A percentile compares a stretch with the other conserved stretches of the same genome.
These are phyloP conservation scores for Centroberyx gerrardi DNA, from an alignment of 2,797 vertebrate species.

Conservation along the genomic window DNA sequence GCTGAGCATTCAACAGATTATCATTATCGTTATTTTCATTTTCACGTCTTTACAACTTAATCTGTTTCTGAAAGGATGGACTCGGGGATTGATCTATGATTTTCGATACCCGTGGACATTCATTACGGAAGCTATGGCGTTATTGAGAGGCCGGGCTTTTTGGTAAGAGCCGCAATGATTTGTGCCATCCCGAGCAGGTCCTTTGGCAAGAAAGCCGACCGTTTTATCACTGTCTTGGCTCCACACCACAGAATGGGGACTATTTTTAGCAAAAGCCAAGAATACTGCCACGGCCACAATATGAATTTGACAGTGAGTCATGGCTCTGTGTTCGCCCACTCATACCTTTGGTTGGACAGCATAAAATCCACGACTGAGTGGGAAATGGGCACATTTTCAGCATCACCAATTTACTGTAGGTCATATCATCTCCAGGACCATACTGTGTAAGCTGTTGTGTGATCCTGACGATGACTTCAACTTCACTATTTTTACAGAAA, in stretches of 20 bases:
- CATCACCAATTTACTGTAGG: conserved; percentile 14
- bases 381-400: conserved; percentile 40
- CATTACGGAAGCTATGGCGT: conserved; percentile 21
- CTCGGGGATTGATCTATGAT: conserved; percentile 3
- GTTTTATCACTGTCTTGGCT: conserved; percentile 73
- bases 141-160: conserved; percentile 34
- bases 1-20: conserved; percentile 73
- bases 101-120: neutral
- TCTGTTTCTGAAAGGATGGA: conserved; percentile 19
- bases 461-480: neutral
- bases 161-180: conserved; percentile 28
- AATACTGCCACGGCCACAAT: conserved; percentile 71
- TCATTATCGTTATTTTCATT: conserved; percentile 40
- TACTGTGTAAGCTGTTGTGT: neutral
- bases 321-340: conserved; percentile 68
- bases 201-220: conserved; percentile 55
- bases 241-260: conserved; percentile 48
- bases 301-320: conserved; percentile 78
- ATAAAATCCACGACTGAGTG: conserved; percentile 55
- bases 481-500: neutral
- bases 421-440: conserved; percentile 11
- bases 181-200: conserved; percentile 46
- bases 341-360: conserved; percentile 54
- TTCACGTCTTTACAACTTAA: conserved; percentile 12
- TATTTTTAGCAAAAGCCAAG: conserved; percentile 76